Percentiles rank a stretch among this genome's conserved stretches.
Conservation (phyloP, 2,888 invertebrate genomes). For the Coremacera marginata region DNA sequence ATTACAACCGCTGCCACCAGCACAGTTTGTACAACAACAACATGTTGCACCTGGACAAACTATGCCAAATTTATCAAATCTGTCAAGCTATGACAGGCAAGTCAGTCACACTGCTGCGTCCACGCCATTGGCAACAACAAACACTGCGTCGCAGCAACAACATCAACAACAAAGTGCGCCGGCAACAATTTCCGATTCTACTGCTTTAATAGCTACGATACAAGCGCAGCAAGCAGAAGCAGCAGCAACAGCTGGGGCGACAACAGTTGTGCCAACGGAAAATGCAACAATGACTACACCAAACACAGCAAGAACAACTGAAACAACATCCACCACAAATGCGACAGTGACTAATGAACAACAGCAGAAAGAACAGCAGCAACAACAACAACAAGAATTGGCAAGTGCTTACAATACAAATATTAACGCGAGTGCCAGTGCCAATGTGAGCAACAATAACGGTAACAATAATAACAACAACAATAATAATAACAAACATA, state of each 20-base stretch:
- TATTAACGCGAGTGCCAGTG: constrained; percentile 62
- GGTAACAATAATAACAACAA: constrained; percentile 46
- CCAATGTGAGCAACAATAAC: constrained; percentile 60
- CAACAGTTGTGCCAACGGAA: constrained; percentile 26
- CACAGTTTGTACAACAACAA: constrained; percentile 54
- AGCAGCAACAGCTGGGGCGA: constrained; percentile 67
- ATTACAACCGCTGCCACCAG: constrained; percentile 46
- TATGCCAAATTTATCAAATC: constrained; percentile 61
- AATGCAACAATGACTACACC: constrained; percentile 1
- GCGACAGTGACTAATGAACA: constrained; percentile 38
- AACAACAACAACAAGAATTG: constrained; percentile 49
- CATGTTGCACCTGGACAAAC: constrained; percentile 61
- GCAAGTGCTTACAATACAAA: constrained; percentile 56
- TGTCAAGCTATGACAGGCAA: constrained; percentile 59
- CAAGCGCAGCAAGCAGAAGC: constrained; percentile 65
- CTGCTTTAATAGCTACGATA: constrained; percentile 54
- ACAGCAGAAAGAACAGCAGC: constrained; percentile 42
- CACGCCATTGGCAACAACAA: constrained; percentile 49
- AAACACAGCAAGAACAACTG: constrained; percentile 41
- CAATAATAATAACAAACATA: constrained; percentile 49
- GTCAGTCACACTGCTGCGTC: constrained; percentile 55
- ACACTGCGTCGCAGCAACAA: constrained; percentile 18
- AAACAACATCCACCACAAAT: constrained; percentile 47
- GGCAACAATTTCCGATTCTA: constrained; percentile 62
- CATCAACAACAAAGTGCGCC: constrained; percentile 57